Conservation (phyloP, 1,140 invertebrate species). For the Galleria mellonella region DNA sequence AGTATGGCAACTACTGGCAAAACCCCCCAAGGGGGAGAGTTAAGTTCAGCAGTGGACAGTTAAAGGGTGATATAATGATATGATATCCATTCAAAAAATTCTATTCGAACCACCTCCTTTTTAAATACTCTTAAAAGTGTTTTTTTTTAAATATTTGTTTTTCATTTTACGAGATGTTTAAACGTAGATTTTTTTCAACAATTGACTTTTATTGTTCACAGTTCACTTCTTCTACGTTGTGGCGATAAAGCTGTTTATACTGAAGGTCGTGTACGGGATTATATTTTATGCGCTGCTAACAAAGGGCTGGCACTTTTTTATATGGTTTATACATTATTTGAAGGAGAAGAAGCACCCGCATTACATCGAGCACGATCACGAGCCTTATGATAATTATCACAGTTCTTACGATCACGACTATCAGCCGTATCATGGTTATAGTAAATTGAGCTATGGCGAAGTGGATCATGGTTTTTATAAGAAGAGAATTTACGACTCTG, state of each 20-base stretch:
- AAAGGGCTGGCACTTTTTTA: slow-evolving; percentile 48
- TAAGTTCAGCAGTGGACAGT: too few species aligned
- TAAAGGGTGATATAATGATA: too few species aligned
- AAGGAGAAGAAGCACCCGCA: slow-evolving; percentile 42
- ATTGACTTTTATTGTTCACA: slow-evolving; percentile 30
- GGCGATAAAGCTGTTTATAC: slow-evolving; percentile 51
- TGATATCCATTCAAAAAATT: too few species aligned
- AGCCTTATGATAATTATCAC: slow-evolving; percentile 13
- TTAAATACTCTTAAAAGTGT: too few species aligned
- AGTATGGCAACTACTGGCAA: too few species aligned
- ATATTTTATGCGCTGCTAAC: slow-evolving; percentile 43
- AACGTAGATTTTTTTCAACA: not conserved
- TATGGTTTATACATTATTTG: slow-evolving; percentile 49
- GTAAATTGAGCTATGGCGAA: slow-evolving; percentile 18
- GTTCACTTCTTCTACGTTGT: slow-evolving; percentile 59
- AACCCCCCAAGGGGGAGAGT: too few species aligned
- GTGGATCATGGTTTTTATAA: slow-evolving; percentile 21
- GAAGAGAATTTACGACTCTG: slow-evolving; percentile 37
- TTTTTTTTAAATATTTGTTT: too few species aligned
- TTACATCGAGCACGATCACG: slow-evolving; percentile 36
- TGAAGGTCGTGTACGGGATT: slow-evolving; percentile 52
- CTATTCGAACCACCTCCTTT: too few species aligned
- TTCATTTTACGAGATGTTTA: too few species aligned
- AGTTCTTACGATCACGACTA: slow-evolving; percentile 9
- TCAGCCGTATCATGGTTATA: slow-evolving; percentile 26